These are phyloP conservation scores for Hipparchia sbordonii DNA, from an alignment of 2,888 invertebrate species.

Conservation along the genomic window DNA sequence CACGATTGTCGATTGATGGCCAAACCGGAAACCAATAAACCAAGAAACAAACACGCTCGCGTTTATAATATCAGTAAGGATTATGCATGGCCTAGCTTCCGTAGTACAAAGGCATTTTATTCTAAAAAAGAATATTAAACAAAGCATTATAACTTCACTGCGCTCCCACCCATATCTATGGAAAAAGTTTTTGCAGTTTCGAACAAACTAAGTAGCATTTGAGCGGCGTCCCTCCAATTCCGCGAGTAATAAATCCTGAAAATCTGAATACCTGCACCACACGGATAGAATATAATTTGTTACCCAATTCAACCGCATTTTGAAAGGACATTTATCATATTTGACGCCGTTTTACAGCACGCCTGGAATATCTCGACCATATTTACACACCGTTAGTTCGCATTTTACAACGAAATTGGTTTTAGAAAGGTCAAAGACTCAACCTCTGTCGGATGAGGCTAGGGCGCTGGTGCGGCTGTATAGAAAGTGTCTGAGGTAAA, in stretches of 20 bases:
- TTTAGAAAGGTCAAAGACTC: too few species aligned
- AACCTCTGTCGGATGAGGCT: too few species aligned
- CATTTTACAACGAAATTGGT: conserved; percentile 18
- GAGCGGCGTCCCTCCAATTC: conserved; percentile 48
- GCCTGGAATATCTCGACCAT: conserved; percentile 39
- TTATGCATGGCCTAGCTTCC: not conserved
- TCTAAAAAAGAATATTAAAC: conserved; percentile 1
- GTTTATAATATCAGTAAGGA: too few species aligned
- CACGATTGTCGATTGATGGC: too few species aligned
- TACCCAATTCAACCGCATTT: conserved; percentile 41
- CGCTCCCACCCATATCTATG: conserved; percentile 31
- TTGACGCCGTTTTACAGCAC: conserved; percentile 41
- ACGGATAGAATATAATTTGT: conserved; percentile 49
- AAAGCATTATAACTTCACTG: conserved; percentile 18
- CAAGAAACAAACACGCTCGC: too few species aligned
- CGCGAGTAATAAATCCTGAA: conserved; percentile 52
- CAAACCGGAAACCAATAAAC: too few species aligned
- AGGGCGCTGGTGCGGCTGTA: too few species aligned
- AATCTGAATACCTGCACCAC: conserved; percentile 51
- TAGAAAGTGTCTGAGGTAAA: too few species aligned
- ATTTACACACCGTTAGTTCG: conserved; percentile 33
- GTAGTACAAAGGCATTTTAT: not conserved
- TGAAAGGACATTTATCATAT: conserved; percentile 45
- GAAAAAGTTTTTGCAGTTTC: conserved; percentile 42
- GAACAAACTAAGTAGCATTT: conserved; percentile 40